Evolutionary conservation across 2,113 vertebrate species (phyloP), one percentile per base, ranked within the genome.

Genomic region (Neodon shergylaensis): DNA sequence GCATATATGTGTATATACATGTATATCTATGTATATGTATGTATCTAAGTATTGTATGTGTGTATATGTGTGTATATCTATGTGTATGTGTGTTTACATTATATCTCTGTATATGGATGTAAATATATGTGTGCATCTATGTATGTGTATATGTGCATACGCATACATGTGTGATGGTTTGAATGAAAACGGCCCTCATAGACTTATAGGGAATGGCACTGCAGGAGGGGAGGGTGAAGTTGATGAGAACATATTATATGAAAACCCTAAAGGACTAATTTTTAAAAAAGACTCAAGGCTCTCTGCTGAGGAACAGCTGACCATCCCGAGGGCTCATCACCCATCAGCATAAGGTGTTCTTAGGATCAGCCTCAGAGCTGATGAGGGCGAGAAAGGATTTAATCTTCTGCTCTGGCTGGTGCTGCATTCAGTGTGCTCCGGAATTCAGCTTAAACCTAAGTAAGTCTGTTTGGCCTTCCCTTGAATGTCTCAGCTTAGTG

Each of bases 361-460:
- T 49, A 54, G 54, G 76, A 19, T 87, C 61, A 87, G 24, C 2
- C 31, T 14, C 4, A 52, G 52, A 86, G 26, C 5, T 82, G 58
- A 42, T 44, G 11, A 8, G 8, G 6, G 4, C 94, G 81, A 94
- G 49, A 90, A 81, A 87, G 49, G 16, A 10, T 78, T 94, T 58
- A n/a, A 58, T 94, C 68, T 96, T 88, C 76, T 81, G 42, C 81
- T 11, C 63, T 61, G 70, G 52, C 42, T 58, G 94, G 17, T 58
- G 54, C 61, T 85, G n/a, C 11, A 31, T 89, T 77, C 42, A n/a
- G 77, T 88, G 91, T 81, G 24, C 17, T 76, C 70, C 76, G 63
- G 94, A 95, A 88, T 84, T 94, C 36, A 44, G 42, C 77, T 88
- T 86, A 42, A 91, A 93, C 76, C 12, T 7, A 44, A 92, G 65